Evolutionary conservation across 2,888 invertebrate species (phyloP), one percentile per base, ranked within the genome.

Genomic region (Erebia ligea): DNA sequence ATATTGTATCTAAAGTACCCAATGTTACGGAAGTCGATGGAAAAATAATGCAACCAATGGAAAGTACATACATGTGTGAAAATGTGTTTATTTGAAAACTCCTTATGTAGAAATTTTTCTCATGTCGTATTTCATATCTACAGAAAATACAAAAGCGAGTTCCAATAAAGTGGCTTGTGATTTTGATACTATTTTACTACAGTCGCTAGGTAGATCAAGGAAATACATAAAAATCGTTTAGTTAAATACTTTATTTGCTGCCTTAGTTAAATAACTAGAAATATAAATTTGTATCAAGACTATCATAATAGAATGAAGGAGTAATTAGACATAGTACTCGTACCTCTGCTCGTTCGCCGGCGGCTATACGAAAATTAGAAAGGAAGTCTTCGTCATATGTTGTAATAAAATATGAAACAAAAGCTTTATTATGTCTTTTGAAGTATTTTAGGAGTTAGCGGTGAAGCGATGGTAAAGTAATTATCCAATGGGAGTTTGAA

Each of bases 331-430:
- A 45, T 40, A 58, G 21, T 64, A 66, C 67, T 40, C 52, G 21
- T 64, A 66, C 67, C 34, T 48, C 58, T 40, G 52, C n/a, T 50
- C 58, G 52, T 11, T 58, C 64, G 70, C 72, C 70, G 68, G 66
- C 54, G 68, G 72, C 70, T 48, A 19, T 72, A 68, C 54, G 74
- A 59, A 68, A 72, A 70, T 74, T 74, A 70, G 69, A 70, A 71
- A 69, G 67, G 67, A 73, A 69, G 52, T 58, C 69, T 57, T 54
- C 61, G 66, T 71, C 59, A 69, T 71, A 50, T 67, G 52, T 54
- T 59, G 48, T 73, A 69, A 69, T 71, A 70, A 73, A 68, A 67
- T 72, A 66, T 68, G 63, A 72, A 72, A 74, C 74, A 70, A 74
- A 74, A 74, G 72, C 72, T 62, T 70, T 70, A 62, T 70, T 63